phyloP scores from a whole-genome alignment of 2,888 invertebrate genomes.

The Liopterus haemorrhoidalis region DNA sequence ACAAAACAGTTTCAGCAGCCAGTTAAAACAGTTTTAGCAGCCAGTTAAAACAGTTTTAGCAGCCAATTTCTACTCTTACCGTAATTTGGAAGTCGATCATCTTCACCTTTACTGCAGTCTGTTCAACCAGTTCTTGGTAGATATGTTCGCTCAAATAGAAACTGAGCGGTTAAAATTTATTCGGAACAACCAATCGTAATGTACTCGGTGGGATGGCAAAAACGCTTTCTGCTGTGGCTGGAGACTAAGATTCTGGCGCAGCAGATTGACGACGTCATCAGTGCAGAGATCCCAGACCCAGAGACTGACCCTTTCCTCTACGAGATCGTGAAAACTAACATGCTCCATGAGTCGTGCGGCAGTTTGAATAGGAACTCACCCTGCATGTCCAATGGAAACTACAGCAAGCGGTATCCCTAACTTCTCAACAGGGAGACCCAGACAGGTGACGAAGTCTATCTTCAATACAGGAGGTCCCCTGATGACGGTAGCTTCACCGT shows the following conservation, averaged over 20 bases:
- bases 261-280: background rate
- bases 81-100: constrained; percentile 31
- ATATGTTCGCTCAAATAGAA: constrained; percentile 42
- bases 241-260: constrained; percentile 2
- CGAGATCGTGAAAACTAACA: constrained; percentile 5
- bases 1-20: no score
- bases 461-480: no score
- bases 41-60: no score
- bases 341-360: constrained; percentile 9
- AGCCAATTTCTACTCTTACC: no score
- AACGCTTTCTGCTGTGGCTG: background rate
- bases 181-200: constrained; percentile 35
- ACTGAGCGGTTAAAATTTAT: constrained; percentile 36
- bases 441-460: no score
- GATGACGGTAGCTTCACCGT: constrained; percentile 4
- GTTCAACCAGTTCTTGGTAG: constrained; percentile 39
- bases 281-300: background rate
- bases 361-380: constrained; percentile 5
- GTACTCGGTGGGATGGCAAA: no score
- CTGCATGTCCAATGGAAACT: no score
- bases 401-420: no score
- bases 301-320: background rate
- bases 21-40: no score
- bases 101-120: constrained; percentile 34
- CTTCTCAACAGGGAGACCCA: no score